These are phyloP conservation scores for Ectemnius lituratus DNA, from an alignment of 2,888 invertebrate species.

Conservation along the genomic window DNA sequence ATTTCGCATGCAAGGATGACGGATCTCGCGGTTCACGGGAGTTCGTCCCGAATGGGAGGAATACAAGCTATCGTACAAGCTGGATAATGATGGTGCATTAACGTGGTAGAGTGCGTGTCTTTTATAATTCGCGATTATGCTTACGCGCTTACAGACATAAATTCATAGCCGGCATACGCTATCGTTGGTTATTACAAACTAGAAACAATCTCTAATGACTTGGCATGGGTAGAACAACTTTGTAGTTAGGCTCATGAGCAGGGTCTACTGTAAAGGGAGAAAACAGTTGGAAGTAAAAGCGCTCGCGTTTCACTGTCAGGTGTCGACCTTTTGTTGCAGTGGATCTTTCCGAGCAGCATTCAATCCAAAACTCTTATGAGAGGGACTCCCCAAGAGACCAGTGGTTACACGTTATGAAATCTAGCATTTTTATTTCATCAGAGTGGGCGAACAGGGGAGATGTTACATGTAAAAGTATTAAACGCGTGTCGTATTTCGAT, in stretches of 20 bases:
- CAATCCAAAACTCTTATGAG: too few relatives aligned
- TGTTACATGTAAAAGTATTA: constrained; percentile 70
- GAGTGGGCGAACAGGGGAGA: constrained; percentile 21
- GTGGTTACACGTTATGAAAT: not conserved
- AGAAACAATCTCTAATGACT: constrained; percentile 77
- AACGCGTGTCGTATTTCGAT: constrained; percentile 64
- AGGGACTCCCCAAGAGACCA: too few relatives aligned
- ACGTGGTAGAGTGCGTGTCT: constrained; percentile 55
- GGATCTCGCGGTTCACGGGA: constrained; percentile 47
- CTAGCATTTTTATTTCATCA: constrained; percentile 4
- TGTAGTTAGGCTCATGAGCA: constrained; percentile 75
- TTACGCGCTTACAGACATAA: constrained; percentile 39
- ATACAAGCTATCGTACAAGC: constrained; percentile 72
- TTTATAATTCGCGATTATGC: constrained; percentile 47
- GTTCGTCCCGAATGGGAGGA: constrained; percentile 65
- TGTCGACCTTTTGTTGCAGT: too few relatives aligned
- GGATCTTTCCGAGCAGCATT: too few relatives aligned
- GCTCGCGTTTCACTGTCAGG: not conserved
- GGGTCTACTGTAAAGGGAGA: constrained; percentile 68
- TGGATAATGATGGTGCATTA: constrained; percentile 65
- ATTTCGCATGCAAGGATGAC: not conserved
- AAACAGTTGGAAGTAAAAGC: not conserved
- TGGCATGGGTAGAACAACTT: constrained; percentile 72
- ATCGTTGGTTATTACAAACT: constrained; percentile 71
- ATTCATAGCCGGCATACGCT: constrained; percentile 49